phyloP scores from a whole-genome alignment of 2,888 invertebrate species.

The Drosophila falleni region DNA sequence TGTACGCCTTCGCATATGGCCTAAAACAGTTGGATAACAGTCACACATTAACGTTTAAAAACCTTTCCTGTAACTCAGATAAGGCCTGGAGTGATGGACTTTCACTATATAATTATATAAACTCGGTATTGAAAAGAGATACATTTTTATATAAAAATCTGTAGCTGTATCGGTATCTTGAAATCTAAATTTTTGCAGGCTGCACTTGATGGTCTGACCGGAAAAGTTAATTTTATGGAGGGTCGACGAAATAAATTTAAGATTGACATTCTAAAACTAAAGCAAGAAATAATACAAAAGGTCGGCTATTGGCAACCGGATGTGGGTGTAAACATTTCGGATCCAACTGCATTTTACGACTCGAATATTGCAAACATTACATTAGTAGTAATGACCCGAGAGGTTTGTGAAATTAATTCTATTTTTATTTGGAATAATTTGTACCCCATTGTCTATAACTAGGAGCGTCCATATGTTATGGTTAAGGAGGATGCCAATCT shows the following conservation, averaged over 20 bases:
- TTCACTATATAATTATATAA: conserved; percentile 91
- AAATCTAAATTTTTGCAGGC: conserved; percentile 86
- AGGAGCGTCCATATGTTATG: conserved; percentile 97
- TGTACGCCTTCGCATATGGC: conserved; percentile 92
- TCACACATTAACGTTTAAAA: conserved; percentile 89
- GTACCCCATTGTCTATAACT: conserved; percentile 25
- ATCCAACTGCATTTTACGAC: conserved; percentile 94
- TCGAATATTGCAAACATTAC: conserved; percentile 94
- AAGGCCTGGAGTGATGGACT: conserved; percentile 92
- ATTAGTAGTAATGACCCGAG: conserved; percentile 94
- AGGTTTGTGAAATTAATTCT: conserved; percentile 87
- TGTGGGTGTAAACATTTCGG: conserved; percentile 92
- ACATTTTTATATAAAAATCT: background rate
- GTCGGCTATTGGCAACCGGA: conserved; percentile 93
- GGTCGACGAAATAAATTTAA: conserved; percentile 94
- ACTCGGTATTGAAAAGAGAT: conserved; percentile 86
- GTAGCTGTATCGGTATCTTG: background rate
- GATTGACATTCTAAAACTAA: conserved; percentile 93
- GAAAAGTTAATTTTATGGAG: conserved; percentile 93
- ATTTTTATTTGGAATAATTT: background rate
- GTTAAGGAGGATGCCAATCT: conserved; percentile 93
- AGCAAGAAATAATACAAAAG: conserved; percentile 91
- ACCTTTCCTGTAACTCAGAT: conserved; percentile 93
- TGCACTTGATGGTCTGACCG: conserved; percentile 94
- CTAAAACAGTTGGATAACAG: conserved; percentile 90